Conservation (phyloP, 1,140 invertebrate genomes). For the Temnothorax curvispinosus region DNA sequence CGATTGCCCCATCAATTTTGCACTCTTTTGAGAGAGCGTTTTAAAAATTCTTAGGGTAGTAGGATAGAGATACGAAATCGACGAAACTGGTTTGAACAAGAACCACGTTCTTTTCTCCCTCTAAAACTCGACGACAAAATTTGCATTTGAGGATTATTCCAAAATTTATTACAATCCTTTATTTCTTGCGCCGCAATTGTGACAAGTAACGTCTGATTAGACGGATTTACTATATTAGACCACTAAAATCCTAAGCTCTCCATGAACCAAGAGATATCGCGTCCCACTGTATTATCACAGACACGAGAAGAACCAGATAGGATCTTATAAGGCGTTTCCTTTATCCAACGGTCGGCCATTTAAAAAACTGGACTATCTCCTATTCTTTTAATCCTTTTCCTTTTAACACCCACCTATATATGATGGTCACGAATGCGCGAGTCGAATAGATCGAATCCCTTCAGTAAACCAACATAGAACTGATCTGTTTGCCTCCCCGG, state of each 20-base stretch:
- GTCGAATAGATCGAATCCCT: conserved; percentile 61
- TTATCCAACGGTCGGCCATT: neutral
- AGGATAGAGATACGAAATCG: neutral
- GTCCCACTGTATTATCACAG: neutral
- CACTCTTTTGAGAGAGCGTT: neutral
- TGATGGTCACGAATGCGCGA: conserved; percentile 27
- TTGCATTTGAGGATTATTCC: no score
- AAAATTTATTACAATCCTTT: neutral
- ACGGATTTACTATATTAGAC: neutral
- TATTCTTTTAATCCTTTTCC: neutral
- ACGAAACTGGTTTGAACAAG: neutral
- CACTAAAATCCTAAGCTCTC: neutral
- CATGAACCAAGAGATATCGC: neutral
- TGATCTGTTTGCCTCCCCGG: conserved; percentile 59
- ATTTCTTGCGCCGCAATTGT: neutral
- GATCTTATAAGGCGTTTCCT: neutral
- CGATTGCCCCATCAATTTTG: neutral
- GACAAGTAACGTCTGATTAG: neutral
- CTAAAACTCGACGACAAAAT: neutral
- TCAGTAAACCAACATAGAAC: conserved; percentile 81
- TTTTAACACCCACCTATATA: conserved; percentile 74
- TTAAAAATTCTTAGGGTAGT: neutral
- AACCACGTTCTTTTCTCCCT: neutral
- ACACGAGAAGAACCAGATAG: neutral
- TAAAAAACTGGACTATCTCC: neutral